Base-by-base conservation (phyloP, 2,113 vertebrate genomes). In the Sisor rabdophorus region DNA sequence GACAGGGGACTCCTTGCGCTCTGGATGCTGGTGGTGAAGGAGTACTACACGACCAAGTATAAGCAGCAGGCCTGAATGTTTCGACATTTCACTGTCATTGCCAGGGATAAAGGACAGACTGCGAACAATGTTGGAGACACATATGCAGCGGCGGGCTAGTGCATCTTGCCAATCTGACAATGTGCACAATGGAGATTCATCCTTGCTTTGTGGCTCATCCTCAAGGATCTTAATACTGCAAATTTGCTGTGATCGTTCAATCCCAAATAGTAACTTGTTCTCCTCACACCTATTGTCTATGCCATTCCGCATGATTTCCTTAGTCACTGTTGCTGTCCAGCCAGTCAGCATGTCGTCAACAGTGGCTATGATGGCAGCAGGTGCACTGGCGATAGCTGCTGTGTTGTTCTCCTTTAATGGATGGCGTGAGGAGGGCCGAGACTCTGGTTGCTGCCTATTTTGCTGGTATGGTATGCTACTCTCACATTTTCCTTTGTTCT, bases 11-110 rank as follows among this genome's bases (percentile, higher is more conserved):
- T 97, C 96, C 76, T 97, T 97, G 88, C 96, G 94, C 73, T 98
- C 97, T 0, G 96, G 97, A 87, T 99, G 97, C 88, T 95, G 93
- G 86, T 98, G 97, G 82, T 98, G 96, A 75, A 98, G 92, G 75
- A 99, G 93, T 58, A 99, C 94, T 82, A 98, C 90, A 76, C 95
- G 96, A 81, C 97, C 95, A 76, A 99, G 87, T 56, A 98, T 92
- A 84, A 99, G 91, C 90, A 98, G 92, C 83, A 99, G 92, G 70
- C 97, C 97, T 0, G 97, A 94, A 85, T 99, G 97, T 85, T 96
- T 96, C 0, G 97, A 98, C 95, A 98, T 96, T 87, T 98, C 97
- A 80, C 91, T 92, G 89, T 99, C 97, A 55, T 98, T 99, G 72
- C 95, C 94, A 0, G 97, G 97, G 76, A 99, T 87, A 11, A 99